Percentiles rank a stretch among this genome's conserved stretches.
Conservation (phyloP, 2,797 vertebrate genomes). For the Oryzias dopingdopingensis region DNA sequence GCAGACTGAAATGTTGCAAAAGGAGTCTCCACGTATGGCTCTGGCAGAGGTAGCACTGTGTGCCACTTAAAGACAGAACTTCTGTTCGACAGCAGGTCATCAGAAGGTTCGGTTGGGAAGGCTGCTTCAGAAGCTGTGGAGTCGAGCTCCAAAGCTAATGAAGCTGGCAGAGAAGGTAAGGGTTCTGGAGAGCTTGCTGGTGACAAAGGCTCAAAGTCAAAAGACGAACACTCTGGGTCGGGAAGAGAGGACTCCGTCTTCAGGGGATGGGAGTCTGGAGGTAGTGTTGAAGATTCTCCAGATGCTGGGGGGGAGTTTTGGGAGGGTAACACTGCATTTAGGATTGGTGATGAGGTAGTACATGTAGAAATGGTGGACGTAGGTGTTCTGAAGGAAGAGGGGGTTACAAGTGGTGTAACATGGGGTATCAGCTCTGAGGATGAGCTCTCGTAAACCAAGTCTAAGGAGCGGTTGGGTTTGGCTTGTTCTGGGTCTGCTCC, state of each 20-base stretch:
- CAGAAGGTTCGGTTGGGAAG: background rate
- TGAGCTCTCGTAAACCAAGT: conserved; percentile 9
- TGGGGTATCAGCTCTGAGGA: background rate
- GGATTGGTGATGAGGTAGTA: conserved; percentile 1
- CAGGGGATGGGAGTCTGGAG: conserved; percentile 10
- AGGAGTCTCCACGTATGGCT: conserved; percentile 36
- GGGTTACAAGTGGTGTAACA: conserved; percentile 24
- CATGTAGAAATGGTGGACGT: conserved; percentile 7
- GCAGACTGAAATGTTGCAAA: conserved; percentile 50
- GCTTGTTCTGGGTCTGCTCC: conserved; percentile 9
- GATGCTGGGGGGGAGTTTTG: conserved; percentile 7
- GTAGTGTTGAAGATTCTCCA: conserved; percentile 23
- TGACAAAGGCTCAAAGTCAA: conserved; percentile 62
- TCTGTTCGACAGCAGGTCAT: background rate
- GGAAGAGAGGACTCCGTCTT: conserved; percentile 28
- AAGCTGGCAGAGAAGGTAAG: conserved; percentile 42
- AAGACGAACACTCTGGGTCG: conserved; percentile 53
- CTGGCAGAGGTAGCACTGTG: conserved; percentile 61
- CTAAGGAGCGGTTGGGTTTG: background rate
- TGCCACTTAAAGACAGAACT: conserved; percentile 66
- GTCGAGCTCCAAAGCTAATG: conserved; percentile 38
- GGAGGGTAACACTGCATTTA: conserved; percentile 20
- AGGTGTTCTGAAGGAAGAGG: conserved; percentile 6
- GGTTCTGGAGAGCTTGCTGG: conserved; percentile 58
- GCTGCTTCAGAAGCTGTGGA: conserved; percentile 8